A percentile compares a stretch with the other conserved stretches of the same genome.
These are phyloP conservation scores for Dicrostonyx torquatus DNA, from an alignment of 2,797 vertebrate genomes.

Conservation along the genomic window DNA sequence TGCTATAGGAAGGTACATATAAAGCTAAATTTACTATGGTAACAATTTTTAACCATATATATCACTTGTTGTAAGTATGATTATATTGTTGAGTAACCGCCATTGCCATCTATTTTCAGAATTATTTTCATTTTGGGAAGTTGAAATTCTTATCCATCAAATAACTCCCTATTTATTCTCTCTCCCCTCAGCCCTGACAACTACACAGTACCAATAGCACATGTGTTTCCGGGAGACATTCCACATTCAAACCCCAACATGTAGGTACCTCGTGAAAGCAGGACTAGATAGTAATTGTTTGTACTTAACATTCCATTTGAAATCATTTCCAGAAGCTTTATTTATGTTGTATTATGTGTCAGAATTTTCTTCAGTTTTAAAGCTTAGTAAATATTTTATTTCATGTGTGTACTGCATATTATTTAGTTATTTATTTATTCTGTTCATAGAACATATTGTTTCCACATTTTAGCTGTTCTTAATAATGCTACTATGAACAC, in stretches of 20 bases:
- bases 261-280: not conserved
- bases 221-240: not conserved
- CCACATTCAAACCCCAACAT: not conserved
- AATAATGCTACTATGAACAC: conserved; percentile 41
- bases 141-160: not conserved
- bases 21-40: not conserved
- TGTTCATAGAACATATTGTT: not conserved
- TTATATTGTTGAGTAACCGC: not conserved
- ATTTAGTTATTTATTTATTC: not conserved
- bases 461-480: not conserved
- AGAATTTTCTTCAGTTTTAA: conserved; percentile 35
- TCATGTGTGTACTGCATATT: conserved; percentile 18
- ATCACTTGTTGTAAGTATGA: not conserved
- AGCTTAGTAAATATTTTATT: not conserved
- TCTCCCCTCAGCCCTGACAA: not conserved
- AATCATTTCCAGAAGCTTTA: conserved; percentile 37
- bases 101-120: not conserved
- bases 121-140: conserved; percentile 39
- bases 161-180: not conserved
- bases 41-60: not conserved
- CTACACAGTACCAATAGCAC: not conserved
- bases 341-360: not conserved
- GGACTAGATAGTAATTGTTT: conserved; percentile 27
- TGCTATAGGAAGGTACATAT: not conserved
- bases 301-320: conserved; percentile 30